Conservation (phyloP, 2,888 invertebrate species). For the Trypoxylon attenuatum region DNA sequence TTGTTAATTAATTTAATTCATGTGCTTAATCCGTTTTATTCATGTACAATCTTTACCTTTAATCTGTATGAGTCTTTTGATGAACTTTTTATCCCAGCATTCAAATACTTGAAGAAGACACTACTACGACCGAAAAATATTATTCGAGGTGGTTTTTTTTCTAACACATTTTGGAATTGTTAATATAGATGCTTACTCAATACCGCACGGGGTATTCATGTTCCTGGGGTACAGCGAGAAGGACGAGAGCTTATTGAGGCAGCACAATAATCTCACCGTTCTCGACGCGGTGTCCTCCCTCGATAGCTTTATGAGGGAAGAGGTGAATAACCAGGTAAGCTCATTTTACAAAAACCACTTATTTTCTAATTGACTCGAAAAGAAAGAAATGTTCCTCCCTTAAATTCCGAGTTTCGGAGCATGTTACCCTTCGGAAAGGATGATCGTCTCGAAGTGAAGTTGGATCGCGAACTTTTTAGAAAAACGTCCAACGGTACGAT, state of each 20-base stretch:
- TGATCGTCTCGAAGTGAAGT: too few relatives aligned
- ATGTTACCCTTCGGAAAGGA: too few relatives aligned
- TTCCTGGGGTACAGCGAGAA: constrained; percentile 92
- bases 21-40: background rate
- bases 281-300: constrained; percentile 89
- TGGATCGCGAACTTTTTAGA: too few relatives aligned
- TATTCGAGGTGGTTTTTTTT: too few relatives aligned
- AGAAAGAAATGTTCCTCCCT: too few relatives aligned
- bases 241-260: constrained; percentile 88
- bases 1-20: background rate
- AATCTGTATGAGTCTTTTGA: background rate
- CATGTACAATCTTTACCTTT: background rate
- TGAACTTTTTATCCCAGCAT: too few relatives aligned
- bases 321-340: constrained; percentile 84
- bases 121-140: too few relatives aligned
- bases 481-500: too few relatives aligned
- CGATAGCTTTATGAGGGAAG: constrained; percentile 85
- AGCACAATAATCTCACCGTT: constrained; percentile 89
- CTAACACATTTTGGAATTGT: too few relatives aligned
- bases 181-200: constrained; percentile 81
- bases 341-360: background rate
- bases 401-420: too few relatives aligned
- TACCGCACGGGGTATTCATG: constrained; percentile 90
- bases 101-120: too few relatives aligned
- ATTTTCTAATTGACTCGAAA: background rate